Conservation (phyloP, 1,140 invertebrate genomes). For the Drosophila kikkawai region DNA sequence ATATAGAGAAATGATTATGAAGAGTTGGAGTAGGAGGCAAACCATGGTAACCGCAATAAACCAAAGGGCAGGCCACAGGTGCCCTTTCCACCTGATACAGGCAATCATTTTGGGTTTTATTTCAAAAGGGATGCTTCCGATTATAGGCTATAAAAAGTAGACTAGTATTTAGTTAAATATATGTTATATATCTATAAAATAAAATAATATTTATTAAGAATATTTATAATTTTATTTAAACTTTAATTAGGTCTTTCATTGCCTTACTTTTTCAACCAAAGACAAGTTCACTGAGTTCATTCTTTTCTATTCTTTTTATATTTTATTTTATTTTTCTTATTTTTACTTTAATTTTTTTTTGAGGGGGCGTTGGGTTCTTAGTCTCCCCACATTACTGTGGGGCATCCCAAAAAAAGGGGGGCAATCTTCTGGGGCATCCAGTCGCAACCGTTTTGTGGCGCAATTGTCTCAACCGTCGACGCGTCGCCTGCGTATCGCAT, state of each 20-base stretch:
- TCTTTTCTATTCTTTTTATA: not conserved
- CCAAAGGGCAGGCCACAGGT: not conserved
- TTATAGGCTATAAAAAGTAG: not conserved
- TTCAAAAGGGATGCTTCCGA: not conserved
- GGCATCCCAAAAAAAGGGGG: slow-evolving; percentile 3
- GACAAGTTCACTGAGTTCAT: slow-evolving; percentile 20
- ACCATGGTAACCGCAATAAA: slow-evolving; percentile 10
- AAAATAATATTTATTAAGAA: not conserved
- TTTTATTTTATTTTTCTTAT: not conserved
- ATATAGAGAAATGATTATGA: not conserved
- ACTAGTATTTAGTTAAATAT: not conserved
- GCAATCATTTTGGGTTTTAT: slow-evolving; percentile 6
- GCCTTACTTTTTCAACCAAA: slow-evolving; percentile 5
- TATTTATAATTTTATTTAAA: not conserved
- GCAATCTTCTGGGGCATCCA: slow-evolving; percentile 78
- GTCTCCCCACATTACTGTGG: not conserved
- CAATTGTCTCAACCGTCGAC: slow-evolving; percentile 70
- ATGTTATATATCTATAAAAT: not conserved
- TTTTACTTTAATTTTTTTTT: not conserved
- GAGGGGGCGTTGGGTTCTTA: slow-evolving; percentile 20
- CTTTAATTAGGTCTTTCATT: not conserved
- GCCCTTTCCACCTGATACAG: not conserved
- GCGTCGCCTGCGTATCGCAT: slow-evolving; percentile 78
- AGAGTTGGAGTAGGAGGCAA: not conserved
- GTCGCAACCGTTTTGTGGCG: slow-evolving; percentile 75